Evolutionary conservation across 2,113 vertebrate species (phyloP), one percentile per base, ranked within the genome.

Genomic region (Psilopsiagon aymara): DNA sequence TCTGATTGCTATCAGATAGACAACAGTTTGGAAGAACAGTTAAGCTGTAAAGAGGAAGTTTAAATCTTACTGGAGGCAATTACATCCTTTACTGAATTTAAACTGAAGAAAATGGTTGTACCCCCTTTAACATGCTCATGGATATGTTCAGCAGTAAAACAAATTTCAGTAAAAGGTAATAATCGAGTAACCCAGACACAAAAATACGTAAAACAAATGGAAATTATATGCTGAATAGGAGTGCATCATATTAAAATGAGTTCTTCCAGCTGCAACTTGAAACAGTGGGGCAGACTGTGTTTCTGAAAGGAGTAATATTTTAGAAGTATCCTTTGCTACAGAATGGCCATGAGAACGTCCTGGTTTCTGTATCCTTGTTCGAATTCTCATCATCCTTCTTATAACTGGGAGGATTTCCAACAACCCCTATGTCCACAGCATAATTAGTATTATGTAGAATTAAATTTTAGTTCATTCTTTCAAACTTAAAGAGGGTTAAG

Each of bases 61-160:
- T 94, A 91, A 91, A 94, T 96, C 92, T 96, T 84, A 59, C 41
- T 55, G 83, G 46, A 81, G 73, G 92, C 81, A 92, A 70, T 74
- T 86, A 95, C 2, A 0, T 39, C 39, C 39, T 39, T 81, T 64
- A 43, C 47, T 82, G 73, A 90, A 74, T 55, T 82, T 78, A 82
- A 92, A 79, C 79, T 74, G 80, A 62, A 86, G 47, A 52, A 92
- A 96, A 82, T 69, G 24, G 29, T 60, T 55, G 59, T 80, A 94
- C 76, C 51, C 57, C 62, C 37, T 83, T 51, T 81, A 86, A 53
- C 78, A 79, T 47, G 62, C 25, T 84, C 52, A 11, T 44, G 28
- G 63, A 83, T 88, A 80, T 44, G 28, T 62, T 88, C 77, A 86
- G 68, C n/a, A 27, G n/a, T 21, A 68, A 87, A 57, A 90, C 39